These are phyloP conservation scores for Penaeus indicus DNA, from an alignment of 1,140 invertebrate genomes.

Conservation along the genomic window DNA sequence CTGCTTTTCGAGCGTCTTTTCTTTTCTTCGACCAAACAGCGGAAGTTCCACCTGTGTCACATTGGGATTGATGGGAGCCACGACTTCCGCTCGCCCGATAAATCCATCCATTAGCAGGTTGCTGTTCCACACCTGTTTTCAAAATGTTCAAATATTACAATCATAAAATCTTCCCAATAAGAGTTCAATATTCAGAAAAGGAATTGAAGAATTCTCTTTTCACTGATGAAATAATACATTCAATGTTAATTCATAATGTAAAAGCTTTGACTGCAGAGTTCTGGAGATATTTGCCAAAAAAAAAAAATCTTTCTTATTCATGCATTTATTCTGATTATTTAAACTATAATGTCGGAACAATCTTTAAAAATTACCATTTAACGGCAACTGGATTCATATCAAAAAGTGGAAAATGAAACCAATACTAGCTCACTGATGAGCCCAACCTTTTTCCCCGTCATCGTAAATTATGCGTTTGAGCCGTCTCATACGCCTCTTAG, in stretches of 20 bases:
- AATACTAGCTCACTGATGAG: no score
- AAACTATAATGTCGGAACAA: no score
- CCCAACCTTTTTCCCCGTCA: conserved; percentile 1
- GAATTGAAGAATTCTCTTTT: background rate
- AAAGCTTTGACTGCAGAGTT: background rate
- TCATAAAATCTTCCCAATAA: conserved; percentile 22
- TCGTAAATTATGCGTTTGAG: conserved; percentile 26
- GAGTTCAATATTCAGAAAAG: background rate
- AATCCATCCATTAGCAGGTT: conserved; percentile 72
- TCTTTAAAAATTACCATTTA: no score
- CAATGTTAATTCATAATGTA: no score
- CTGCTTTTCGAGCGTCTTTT: conserved; percentile 61
- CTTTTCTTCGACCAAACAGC: conserved; percentile 60
- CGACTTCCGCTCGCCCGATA: conserved; percentile 70
- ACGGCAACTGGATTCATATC: background rate
- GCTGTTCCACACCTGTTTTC: conserved; percentile 70
- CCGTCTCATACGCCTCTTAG: conserved; percentile 37
- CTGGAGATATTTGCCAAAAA: background rate
- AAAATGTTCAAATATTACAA: conserved; percentile 40
- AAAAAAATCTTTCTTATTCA: no score
- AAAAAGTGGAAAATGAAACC: no score
- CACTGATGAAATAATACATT: no score
- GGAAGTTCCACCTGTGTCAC: conserved; percentile 61
- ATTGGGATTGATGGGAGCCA: conserved; percentile 55
- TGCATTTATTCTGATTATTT: background rate